A percentile compares a stretch with the other conserved stretches of the same genome.
Evolutionary conservation across 2,888 invertebrate species (phyloP).

Genomic region (Hirudinaria manillensis): DNA sequence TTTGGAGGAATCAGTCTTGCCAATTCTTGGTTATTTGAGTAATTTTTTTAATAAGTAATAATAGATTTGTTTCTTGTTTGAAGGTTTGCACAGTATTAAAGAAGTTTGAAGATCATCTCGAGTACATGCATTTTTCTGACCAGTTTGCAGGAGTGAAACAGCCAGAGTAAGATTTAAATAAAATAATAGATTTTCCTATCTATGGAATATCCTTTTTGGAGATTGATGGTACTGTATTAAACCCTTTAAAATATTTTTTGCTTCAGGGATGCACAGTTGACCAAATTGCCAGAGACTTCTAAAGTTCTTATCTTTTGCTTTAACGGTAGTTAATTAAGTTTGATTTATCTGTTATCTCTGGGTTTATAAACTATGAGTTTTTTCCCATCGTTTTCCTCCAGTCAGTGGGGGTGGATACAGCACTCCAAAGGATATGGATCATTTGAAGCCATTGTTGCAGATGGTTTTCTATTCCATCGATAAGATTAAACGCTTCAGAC

Average conservation of each 20-base stretch:
- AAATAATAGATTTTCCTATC: constrained; percentile 25
- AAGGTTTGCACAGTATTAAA: constrained; percentile 51
- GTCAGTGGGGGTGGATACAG: constrained; percentile 51
- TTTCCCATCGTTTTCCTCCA: constrained; percentile 38
- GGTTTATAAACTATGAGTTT: background rate
- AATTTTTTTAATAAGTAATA: too few species aligned
- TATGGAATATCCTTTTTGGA: background rate
- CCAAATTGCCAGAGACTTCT: constrained; percentile 67
- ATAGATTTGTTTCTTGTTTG: constrained; percentile 5
- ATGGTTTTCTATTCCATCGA: constrained; percentile 88
- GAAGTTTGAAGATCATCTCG: constrained; percentile 76
- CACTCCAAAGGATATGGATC: constrained; percentile 62
- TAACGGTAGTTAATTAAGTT: constrained; percentile 55
- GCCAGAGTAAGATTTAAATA: constrained; percentile 65
- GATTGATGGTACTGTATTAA: background rate
- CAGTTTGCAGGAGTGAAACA: constrained; percentile 85
- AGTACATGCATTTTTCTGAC: constrained; percentile 95
- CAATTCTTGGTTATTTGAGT: too few species aligned
- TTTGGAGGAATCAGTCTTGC: too few species aligned
- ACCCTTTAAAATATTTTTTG: background rate
- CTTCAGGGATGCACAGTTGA: constrained; percentile 50
- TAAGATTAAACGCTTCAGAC: constrained; percentile 75
- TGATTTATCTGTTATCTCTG: background rate
- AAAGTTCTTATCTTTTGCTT: constrained; percentile 76
- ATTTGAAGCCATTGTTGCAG: constrained; percentile 72